phyloP scores from a whole-genome alignment of 2,888 invertebrate species.

The Pinctada fucata region DNA sequence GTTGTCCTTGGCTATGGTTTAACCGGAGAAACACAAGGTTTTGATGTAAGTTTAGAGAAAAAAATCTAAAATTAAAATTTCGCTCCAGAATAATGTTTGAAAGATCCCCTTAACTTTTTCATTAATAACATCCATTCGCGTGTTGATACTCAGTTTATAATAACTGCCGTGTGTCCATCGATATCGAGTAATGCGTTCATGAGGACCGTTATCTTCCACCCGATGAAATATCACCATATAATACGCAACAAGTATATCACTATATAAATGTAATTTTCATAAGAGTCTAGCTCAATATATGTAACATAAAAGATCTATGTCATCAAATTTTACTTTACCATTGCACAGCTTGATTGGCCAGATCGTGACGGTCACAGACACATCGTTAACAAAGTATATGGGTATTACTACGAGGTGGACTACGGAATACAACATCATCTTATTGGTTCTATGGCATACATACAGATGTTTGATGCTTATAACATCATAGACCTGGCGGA shows the following conservation, averaged over 20 bases:
- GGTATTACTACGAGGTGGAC: constrained; percentile 68
- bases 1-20: constrained; percentile 67
- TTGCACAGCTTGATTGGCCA: constrained; percentile 56
- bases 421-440: constrained; percentile 61
- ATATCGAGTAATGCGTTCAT: too few species aligned
- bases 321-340: background rate
- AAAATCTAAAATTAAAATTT: background rate
- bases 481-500: constrained; percentile 50
- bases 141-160: background rate
- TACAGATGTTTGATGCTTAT: constrained; percentile 64
- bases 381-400: constrained; percentile 44
- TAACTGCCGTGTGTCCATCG: background rate
- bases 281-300: too few species aligned
- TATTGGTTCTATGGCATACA: constrained; percentile 61
- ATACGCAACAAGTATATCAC: too few species aligned
- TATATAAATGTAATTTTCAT: too few species aligned
- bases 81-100: background rate
- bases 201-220: background rate
- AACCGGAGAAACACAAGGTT: constrained; percentile 57
- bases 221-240: too few species aligned
- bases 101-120: background rate
- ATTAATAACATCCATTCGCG: background rate
- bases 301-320: too few species aligned
- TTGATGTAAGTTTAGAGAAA: constrained; percentile 47
- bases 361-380: constrained; percentile 47